Base-by-base conservation (phyloP, 2,113 vertebrate species). In the Oplegnathus fasciatus region DNA sequence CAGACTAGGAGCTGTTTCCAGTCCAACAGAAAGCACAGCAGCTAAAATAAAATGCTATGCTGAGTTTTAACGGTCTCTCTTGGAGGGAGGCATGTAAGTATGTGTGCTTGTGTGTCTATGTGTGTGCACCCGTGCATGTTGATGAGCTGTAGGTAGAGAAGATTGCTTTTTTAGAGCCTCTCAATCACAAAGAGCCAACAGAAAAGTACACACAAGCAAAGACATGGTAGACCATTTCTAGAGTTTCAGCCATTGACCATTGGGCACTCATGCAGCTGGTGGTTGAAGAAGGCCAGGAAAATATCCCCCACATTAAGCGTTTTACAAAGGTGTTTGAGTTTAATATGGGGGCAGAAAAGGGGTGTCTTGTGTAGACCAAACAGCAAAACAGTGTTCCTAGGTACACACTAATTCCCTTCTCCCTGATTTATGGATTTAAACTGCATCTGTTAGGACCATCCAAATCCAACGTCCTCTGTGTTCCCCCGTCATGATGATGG, bases 161-260 rank as follows among this genome's bases (percentile, higher is more conserved):
- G 55, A 93, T 94, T 92, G 82, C 86, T 93, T 94, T 94, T 94
- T 91, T 91, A 91, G 73, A 88, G 86, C 76, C 90, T 92, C 83
- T 94, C 90, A 89, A 78, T 94, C 92, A 94, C 87, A 91, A 69
- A 74, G 60, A 86, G 71, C 70, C 79, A 83, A 79, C 71, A 60
- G 61, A 83, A 86, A 83, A 58, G 37, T 78, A 74, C 71, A 71
- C 82, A 72, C 40, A 84, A 69, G 66, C 85, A 86, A 57, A 86
- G 66, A 58, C 73, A 62, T 61, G 28, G 67, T 24, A 10, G 37
- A 52, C 22, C 28, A 26, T 71, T 65, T 52, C 8, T 52, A 22
- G 48, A 73, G 42, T 71, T 73, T 64, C 7, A 79, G 68, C 37
- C 11, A 34, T 13, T 79, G 28, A 54, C 44, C 14, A 34, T 13